Conservation (phyloP, 2,797 vertebrate species). For the Gastrophryne carolinensis region DNA sequence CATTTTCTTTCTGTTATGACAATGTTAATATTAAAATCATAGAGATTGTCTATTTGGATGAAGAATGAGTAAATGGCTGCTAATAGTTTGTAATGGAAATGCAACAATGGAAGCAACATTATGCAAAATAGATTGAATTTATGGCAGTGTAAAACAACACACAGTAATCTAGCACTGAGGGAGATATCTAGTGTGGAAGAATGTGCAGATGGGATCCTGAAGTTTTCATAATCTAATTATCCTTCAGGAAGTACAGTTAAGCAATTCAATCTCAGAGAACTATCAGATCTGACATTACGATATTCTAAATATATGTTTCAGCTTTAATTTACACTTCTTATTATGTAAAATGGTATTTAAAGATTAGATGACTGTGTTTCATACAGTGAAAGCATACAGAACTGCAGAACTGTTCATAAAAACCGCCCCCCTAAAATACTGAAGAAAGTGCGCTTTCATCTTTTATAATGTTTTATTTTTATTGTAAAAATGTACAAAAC, state of each 20-base stretch:
- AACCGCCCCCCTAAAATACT: too few species aligned
- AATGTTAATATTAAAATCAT: conserved; percentile 36
- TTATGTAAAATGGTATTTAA: neutral
- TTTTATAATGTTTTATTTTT: too few species aligned
- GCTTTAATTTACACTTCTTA: too few species aligned
- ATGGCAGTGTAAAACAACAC: neutral
- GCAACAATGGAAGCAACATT: neutral
- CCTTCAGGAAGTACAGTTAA: neutral
- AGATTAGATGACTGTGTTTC: neutral
- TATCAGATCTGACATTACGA: neutral
- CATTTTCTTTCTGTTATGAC: conserved; percentile 37
- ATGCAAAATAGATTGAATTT: conserved; percentile 1
- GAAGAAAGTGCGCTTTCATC: too few species aligned
- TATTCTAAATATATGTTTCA: too few species aligned
- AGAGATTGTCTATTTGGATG: conserved; percentile 22
- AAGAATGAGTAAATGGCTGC: conserved; percentile 31
- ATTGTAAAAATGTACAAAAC: too few species aligned
- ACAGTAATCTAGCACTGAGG: neutral
- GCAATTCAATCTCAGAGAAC: neutral
- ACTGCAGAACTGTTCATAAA: too few species aligned
- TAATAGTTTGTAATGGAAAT: conserved; percentile 33
- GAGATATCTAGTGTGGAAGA: neutral
- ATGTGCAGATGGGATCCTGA: neutral
- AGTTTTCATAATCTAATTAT: neutral
- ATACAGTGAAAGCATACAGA: too few species aligned